Evolutionary conservation across 2,888 invertebrate species (phyloP), one percentile per base, ranked within the genome.

Genomic region (Dicyrtoma fusca): DNA sequence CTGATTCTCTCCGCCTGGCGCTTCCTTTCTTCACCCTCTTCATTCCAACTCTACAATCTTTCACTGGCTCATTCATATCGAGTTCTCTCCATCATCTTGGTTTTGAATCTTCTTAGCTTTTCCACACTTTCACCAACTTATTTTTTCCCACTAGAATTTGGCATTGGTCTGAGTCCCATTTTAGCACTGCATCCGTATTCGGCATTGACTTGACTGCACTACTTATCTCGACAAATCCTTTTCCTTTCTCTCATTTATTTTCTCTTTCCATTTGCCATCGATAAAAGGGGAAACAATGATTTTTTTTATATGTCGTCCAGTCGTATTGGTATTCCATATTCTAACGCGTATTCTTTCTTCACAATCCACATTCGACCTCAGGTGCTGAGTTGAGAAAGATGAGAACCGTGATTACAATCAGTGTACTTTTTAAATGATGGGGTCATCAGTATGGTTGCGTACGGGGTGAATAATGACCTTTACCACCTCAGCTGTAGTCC

Each of bases 201-300:
- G 34, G 34, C 34, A 34, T 34, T 34, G 34, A 34, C 34, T 34
- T 34, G 4, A 34, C 21, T 1, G 10, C 14, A 53, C 19, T 53
- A 53, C 53, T 53, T 53, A 53, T 53, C 53, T 53, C 53, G 53
- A 53, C 53, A 53, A 53, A 34, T 42, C 44, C 44, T 44, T 44
- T 62, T 62, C 19, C 62, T 62, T 34, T 21, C 34, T 44, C 44
- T 21, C 17, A 14, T 42, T 62, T 44, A 34, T 44, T 42, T 14
- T 44, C 19, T 62, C 17, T 62, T 19, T 42, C 19, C 13, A 11
- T 42, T 42, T 17, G n/a, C 17, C 13, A 21, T 8, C 21, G 21
- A 55, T 23, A 8, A 21, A 14, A 6, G 55, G 21, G 23, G 21
- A 55, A 55, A 55, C 55, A 55, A 55, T 55, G 51, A 21, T 1